Percentiles rank a stretch among this genome's conserved stretches.
Evolutionary conservation across 2,888 invertebrate species (phyloP).

Genomic region (Fabriciana adippe): DNA sequence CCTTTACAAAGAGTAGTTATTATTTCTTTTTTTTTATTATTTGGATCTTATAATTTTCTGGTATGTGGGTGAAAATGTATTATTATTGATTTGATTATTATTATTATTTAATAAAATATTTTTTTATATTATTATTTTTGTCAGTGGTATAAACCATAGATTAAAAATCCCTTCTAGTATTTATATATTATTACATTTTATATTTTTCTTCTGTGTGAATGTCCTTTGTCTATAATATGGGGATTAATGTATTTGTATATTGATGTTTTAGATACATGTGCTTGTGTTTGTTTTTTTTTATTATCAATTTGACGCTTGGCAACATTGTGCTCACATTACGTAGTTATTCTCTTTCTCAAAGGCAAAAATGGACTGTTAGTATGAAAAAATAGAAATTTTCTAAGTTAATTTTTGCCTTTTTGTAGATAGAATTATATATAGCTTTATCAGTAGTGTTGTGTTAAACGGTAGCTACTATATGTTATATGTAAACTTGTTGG

Average conservation of each 20-base stretch:
- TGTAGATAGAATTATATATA: conserved; percentile 66
- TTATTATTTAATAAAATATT: conserved; percentile 5
- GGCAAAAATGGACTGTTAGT: conserved; percentile 64
- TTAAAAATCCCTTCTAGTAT: conserved; percentile 10
- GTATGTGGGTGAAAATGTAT: conserved; percentile 18
- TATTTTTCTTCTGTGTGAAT: conserved; percentile 16
- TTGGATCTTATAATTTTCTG: conserved; percentile 18
- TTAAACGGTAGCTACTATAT: conserved; percentile 52
- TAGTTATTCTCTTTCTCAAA: conserved; percentile 51
- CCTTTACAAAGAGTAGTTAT: no score
- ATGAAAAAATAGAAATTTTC: conserved; percentile 38
- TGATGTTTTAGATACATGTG: conserved; percentile 61
- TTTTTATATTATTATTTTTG: conserved; percentile 2
- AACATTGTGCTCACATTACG: conserved; percentile 78
- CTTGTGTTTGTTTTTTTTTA: conserved; percentile 79
- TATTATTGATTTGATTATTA: conserved; percentile 9
- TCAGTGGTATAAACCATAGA: conserved; percentile 6
- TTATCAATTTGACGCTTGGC: conserved; percentile 83
- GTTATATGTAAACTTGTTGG: conserved; percentile 48
- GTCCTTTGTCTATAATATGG: conserved; percentile 39
- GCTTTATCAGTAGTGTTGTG: conserved; percentile 73
- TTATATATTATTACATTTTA: conserved; percentile 10
- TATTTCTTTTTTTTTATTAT: background rate
- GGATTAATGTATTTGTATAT: conserved; percentile 36
- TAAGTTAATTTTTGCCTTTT: conserved; percentile 68